A percentile compares a stretch with the other conserved stretches of the same genome.
Conservation (phyloP, 2,888 invertebrate genomes). For the Omphaloscelis lunosa region DNA sequence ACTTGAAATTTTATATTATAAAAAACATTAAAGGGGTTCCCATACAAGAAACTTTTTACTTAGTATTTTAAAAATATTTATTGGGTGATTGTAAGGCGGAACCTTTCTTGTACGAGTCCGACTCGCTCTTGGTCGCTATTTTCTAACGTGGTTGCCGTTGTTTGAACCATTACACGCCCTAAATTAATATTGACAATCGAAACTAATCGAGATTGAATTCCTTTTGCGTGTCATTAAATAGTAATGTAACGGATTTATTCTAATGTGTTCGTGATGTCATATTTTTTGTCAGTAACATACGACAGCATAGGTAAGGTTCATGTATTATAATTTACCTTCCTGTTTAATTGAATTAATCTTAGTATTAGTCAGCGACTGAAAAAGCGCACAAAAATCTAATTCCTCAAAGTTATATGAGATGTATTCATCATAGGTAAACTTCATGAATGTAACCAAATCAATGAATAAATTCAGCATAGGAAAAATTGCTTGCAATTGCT, state of each 20-base stretch:
- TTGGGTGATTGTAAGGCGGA: too few species aligned
- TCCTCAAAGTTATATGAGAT: background rate
- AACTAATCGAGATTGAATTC: constrained; percentile 48
- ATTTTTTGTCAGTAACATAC: constrained; percentile 40
- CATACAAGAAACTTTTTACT: too few species aligned
- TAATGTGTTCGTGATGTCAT: constrained; percentile 47
- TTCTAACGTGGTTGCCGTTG: constrained; percentile 18
- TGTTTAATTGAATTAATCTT: constrained; percentile 27
- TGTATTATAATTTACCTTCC: constrained; percentile 26
- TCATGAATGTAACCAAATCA: background rate
- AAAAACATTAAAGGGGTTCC: background rate
- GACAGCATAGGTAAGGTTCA: background rate
- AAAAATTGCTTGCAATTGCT: background rate
- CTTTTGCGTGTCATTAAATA: constrained; percentile 45
- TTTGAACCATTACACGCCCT: constrained; percentile 25
- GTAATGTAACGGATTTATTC: constrained; percentile 55
- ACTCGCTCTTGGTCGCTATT: constrained; percentile 12
- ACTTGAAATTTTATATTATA: background rate
- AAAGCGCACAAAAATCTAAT: background rate
- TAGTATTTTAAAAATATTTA: too few species aligned
- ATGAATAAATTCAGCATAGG: background rate
- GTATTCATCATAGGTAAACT: background rate
- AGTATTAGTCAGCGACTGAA: background rate
- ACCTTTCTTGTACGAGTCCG: background rate
- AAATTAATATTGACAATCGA: constrained; percentile 49